A percentile compares a stretch with the other conserved stretches of the same genome.
These are phyloP conservation scores for Choreutis nemorana DNA, from an alignment of 2,888 invertebrate genomes.

Conservation along the genomic window DNA sequence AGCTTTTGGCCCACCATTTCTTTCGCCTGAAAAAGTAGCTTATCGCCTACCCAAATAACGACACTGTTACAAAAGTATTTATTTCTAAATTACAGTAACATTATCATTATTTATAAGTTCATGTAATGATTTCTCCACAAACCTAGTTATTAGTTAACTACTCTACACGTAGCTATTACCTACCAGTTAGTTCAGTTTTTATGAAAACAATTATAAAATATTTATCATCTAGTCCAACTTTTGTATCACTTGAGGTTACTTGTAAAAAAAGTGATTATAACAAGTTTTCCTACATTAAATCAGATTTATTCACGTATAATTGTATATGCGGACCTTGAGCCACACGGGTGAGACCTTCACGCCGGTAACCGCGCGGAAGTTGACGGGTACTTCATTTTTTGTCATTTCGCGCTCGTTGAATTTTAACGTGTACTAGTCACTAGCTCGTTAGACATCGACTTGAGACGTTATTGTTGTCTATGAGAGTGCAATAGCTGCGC, in stretches of 20 bases:
- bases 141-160: too few relatives aligned
- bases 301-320: conserved; percentile 59
- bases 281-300: conserved; percentile 51
- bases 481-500: conserved; percentile 48
- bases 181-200: too few relatives aligned
- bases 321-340: conserved; percentile 63
- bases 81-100: too few relatives aligned
- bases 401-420: conserved; percentile 55
- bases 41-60: too few relatives aligned
- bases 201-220: conserved; percentile 40
- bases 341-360: conserved; percentile 59
- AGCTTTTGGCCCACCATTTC: too few relatives aligned
- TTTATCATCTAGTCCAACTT: conserved; percentile 39
- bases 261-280: conserved; percentile 42
- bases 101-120: too few relatives aligned
- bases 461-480: conserved; percentile 34
- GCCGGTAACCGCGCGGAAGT: conserved; percentile 65
- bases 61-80: too few relatives aligned
- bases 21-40: too few relatives aligned
- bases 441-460: conserved; percentile 45
- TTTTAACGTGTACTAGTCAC: conserved; percentile 51
- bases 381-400: conserved; percentile 56
- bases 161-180: too few relatives aligned
- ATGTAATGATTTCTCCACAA: too few relatives aligned
- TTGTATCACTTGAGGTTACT: conserved; percentile 32